phyloP scores from a whole-genome alignment of 2,888 invertebrate species.

The Caenorhabditis sp. region DNA sequence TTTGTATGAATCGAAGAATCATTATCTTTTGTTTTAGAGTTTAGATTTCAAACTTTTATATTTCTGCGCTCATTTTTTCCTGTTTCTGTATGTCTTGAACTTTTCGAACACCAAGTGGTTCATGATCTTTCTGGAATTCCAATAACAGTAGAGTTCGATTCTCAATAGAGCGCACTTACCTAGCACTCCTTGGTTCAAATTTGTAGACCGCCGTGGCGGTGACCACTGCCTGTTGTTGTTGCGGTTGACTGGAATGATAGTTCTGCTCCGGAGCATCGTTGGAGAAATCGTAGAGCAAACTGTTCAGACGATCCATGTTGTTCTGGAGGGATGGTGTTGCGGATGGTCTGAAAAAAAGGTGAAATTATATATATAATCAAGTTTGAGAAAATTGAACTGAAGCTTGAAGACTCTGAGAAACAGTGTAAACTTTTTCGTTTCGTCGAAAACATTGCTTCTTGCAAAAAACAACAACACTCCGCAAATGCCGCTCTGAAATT shows the following conservation, averaged over 20 bases:
- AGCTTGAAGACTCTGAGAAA: background rate
- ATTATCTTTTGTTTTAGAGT: no score
- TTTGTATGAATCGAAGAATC: no score
- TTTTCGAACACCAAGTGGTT: no score
- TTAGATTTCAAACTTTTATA: no score
- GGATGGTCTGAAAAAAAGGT: conserved; percentile 66
- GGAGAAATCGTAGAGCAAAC: conserved; percentile 74
- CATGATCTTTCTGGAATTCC: no score
- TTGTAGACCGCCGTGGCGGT: conserved; percentile 76
- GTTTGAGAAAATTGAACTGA: background rate
- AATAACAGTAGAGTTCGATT: no score
- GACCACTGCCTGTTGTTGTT: conserved; percentile 15
- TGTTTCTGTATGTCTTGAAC: no score
- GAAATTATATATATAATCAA: background rate
- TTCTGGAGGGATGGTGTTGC: conserved; percentile 76
- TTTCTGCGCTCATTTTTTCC: no score
- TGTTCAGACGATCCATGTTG: conserved; percentile 79
- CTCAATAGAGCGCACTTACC: conserved; percentile 6
- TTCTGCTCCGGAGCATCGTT: conserved; percentile 28
- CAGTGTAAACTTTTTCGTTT: background rate
- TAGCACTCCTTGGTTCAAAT: conserved; percentile 70
- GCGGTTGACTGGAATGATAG: conserved; percentile 5
- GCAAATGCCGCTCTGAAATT: no score
- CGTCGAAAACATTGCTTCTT: no score
- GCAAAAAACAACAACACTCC: no score